Percentiles rank a stretch among this genome's conserved stretches.
phyloP scores from a whole-genome alignment of 1,140 invertebrate species.

The Drosophila sechellia region DNA sequence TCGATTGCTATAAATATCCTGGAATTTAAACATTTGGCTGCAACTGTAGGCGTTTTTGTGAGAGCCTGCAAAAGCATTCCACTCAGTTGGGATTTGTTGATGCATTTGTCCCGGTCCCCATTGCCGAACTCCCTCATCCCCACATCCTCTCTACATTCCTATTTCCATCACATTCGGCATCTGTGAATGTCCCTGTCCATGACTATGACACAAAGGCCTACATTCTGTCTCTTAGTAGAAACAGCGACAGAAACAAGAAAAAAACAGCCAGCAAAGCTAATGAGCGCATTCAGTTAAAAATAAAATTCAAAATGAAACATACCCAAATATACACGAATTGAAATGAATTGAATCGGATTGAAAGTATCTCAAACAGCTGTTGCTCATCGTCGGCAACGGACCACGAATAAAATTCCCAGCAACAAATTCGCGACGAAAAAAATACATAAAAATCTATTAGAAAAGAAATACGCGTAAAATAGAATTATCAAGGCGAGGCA shows the following conservation, averaged over 20 bases:
- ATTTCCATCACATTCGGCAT: neutral
- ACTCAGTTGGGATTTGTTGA: conserved; percentile 42
- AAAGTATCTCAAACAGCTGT: conserved; percentile 82
- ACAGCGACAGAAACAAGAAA: conserved; percentile 20
- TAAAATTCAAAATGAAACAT: conserved; percentile 75
- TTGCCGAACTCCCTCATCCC: neutral
- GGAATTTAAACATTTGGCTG: neutral
- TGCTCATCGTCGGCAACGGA: conserved; percentile 71
- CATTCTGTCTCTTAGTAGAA: conserved; percentile 45
- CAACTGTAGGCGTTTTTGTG: conserved; percentile 16
- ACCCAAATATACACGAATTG: conserved; percentile 54
- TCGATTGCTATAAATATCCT: neutral
- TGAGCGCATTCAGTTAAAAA: conserved; percentile 79
- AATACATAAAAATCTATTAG: conserved; percentile 35
- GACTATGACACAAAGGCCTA: conserved; percentile 78
- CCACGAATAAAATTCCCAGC: conserved; percentile 59
- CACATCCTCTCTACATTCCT: neutral
- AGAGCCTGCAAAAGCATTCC: conserved; percentile 32
- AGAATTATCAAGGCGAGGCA: conserved; percentile 25
- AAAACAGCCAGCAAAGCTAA: conserved; percentile 51
- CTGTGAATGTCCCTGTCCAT: conserved; percentile 38
- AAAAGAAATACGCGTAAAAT: conserved; percentile 48
- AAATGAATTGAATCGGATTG: conserved; percentile 74
- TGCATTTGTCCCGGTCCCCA: conserved; percentile 7
- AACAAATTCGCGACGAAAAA: conserved; percentile 40